Percentiles rank a stretch among this genome's conserved stretches.
Evolutionary conservation across 2,888 invertebrate species (phyloP).

Genomic region (Cryptocephalus primarius): DNA sequence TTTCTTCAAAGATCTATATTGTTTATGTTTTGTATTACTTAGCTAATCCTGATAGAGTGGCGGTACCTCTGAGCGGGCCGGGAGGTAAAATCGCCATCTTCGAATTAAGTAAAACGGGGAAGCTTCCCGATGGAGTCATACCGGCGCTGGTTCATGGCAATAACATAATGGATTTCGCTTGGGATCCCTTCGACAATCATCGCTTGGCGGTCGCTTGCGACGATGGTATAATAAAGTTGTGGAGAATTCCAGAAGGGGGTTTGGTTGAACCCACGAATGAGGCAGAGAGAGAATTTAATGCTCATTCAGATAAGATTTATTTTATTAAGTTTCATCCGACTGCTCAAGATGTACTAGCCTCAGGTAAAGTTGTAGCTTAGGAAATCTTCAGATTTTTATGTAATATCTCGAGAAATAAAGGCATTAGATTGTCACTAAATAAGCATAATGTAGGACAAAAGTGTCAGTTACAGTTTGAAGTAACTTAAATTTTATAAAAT

Average conservation of each 20-base stretch:
- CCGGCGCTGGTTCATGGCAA: constrained; percentile 85
- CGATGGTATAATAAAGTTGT: constrained; percentile 51
- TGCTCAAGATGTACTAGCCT: constrained; percentile 74
- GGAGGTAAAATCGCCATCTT: constrained; percentile 84
- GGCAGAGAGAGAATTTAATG: constrained; percentile 56
- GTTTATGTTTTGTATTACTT: neutral
- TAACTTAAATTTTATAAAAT: too few relatives aligned
- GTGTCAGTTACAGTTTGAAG: too few relatives aligned
- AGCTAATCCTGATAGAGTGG: constrained; percentile 80
- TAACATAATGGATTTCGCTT: constrained; percentile 84
- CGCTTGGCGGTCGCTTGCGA: constrained; percentile 78
- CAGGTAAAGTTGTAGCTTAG: constrained; percentile 37
- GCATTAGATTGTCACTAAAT: too few relatives aligned
- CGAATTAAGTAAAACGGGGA: constrained; percentile 66
- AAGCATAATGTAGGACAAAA: too few relatives aligned
- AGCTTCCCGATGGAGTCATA: constrained; percentile 68
- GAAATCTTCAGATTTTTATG: neutral
- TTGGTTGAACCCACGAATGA: constrained; percentile 68
- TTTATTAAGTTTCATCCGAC: constrained; percentile 85
- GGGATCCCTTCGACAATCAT: constrained; percentile 79
- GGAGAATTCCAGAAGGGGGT: constrained; percentile 36
- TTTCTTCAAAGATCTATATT: too few relatives aligned
- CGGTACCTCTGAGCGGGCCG: constrained; percentile 81
- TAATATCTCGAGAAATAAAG: too few relatives aligned
- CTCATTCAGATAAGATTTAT: constrained; percentile 86